A percentile compares a stretch with the other conserved stretches of the same genome.
phyloP scores from a whole-genome alignment of 1,140 invertebrate species.

The Hylyphantes graminicola region DNA sequence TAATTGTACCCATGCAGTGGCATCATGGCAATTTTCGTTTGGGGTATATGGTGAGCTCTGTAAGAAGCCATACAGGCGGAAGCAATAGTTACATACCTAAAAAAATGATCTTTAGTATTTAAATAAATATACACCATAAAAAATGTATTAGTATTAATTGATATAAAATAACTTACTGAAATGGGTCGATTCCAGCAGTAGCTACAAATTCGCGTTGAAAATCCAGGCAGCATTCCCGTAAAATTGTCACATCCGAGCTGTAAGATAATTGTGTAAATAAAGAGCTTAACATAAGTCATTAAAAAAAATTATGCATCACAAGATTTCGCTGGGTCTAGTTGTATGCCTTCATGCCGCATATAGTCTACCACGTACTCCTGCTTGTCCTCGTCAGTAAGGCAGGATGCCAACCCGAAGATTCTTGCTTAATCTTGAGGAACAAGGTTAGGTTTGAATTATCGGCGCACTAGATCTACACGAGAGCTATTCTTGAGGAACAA shows the following conservation, averaged over 20 bases:
- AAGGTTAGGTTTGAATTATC: background rate
- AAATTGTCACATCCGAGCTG: conserved; percentile 45
- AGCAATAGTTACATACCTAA: conserved; percentile 29
- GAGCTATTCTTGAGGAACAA: background rate
- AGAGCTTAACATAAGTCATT: background rate
- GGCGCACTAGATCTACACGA: background rate
- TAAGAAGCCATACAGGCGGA: conserved; percentile 39
- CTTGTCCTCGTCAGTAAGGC: background rate
- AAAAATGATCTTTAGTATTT: background rate
- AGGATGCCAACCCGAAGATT: background rate
- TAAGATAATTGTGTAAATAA: background rate
- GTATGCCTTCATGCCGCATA: background rate
- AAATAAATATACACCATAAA: background rate
- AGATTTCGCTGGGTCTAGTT: background rate
- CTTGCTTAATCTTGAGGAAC: conserved; percentile 11
- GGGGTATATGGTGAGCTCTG: background rate
- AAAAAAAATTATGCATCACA: background rate
- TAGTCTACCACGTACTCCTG: background rate
- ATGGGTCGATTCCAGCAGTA: conserved; percentile 26
- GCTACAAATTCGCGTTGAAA: conserved; percentile 21
- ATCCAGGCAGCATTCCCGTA: conserved; percentile 23
- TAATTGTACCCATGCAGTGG: conserved; percentile 17
- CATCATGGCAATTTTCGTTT: conserved; percentile 46
- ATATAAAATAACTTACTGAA: background rate
- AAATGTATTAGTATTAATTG: background rate